Conservation (phyloP, 2,888 invertebrate genomes). For the Ametastegia equiseti region DNA sequence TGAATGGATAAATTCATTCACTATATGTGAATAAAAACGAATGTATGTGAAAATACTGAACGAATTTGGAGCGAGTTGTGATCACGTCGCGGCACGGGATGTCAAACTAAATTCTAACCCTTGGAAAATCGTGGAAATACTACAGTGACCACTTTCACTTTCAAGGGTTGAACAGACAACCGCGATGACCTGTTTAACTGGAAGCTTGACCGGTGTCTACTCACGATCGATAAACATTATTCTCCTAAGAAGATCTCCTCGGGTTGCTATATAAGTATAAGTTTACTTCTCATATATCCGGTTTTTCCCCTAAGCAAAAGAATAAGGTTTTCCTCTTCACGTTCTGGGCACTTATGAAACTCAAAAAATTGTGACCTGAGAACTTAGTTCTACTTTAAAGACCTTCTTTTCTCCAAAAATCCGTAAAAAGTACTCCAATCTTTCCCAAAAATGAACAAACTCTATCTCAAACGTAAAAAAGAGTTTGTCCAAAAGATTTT, state of each 20-base stretch:
- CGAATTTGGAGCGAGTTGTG: not conserved
- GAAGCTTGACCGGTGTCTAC: constrained; percentile 27
- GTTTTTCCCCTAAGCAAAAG: constrained; percentile 8
- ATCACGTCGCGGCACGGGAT: not conserved
- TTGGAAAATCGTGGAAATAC: constrained; percentile 7
- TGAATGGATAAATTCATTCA: not conserved
- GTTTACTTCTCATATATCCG: not conserved
- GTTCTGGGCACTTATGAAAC: too few species aligned
- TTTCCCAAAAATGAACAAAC: too few species aligned
- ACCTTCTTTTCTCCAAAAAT: too few species aligned
- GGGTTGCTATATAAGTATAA: not conserved
- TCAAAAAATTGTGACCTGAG: too few species aligned
- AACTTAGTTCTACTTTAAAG: too few species aligned
- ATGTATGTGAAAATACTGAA: not conserved
- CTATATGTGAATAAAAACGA: not conserved
- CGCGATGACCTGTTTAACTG: constrained; percentile 36
- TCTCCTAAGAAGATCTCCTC: not conserved
- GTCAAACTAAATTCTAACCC: constrained; percentile 5
- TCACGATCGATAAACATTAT: constrained; percentile 19
- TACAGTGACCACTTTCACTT: not conserved
- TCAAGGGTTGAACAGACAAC: constrained; percentile 22
- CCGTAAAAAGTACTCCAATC: too few species aligned
- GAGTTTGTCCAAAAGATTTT: not conserved
- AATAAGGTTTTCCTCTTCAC: not conserved
- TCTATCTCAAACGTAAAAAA: too few species aligned